Base-by-base conservation (phyloP, 2,797 vertebrate genomes). In the Threskiornis aethiopicus region DNA sequence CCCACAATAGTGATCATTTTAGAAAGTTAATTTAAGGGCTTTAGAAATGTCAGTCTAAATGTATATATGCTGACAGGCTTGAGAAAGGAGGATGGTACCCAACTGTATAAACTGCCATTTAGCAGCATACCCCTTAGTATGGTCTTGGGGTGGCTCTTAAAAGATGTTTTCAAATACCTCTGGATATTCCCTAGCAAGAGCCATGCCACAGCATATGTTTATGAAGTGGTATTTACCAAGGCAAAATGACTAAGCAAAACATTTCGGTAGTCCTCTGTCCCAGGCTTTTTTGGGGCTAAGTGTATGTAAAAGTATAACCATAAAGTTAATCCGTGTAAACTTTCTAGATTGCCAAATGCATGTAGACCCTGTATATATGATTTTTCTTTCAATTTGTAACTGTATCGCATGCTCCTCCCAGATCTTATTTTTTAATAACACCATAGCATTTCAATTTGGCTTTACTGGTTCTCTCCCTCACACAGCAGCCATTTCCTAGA, bases 1-100 rank as follows among this genome's bases (percentile, higher is more conserved):
- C n/a, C 3, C 4, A 33, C 16, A 69, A 33, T 0, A 71, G 10
- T 0, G 1, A 81, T 33, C 1, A 46, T 37, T 71, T 75, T 18
- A 75, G 9, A 49, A 84, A 47, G 7, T 39, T 42, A 84, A 54
- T 5, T 15, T 87, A 54, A 71, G 24, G 16, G 31, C 13, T 69
- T 59, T 26, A 69, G 33, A 83, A 89, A 65, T 18, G 1, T 61
- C n/a, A 65, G 35, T 42, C 31, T 47, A 35, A 33, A 80, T 6
- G 4, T 33, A 35, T 24, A 69, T 44, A 35, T 19, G 37, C 37
- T 87, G 46, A 77, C 7, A 16, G 28, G 26, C 15, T 52, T 57
- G 16, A 78, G 46, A 78, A 78, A 51, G 39, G 13, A 78, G 6
- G 25, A 33, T 18, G 11, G 37, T 29, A 51, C 17, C 26, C 28